Evolutionary conservation across 2,888 invertebrate genomes (phyloP).

Genomic region (Pachliopta kotzebuea): DNA sequence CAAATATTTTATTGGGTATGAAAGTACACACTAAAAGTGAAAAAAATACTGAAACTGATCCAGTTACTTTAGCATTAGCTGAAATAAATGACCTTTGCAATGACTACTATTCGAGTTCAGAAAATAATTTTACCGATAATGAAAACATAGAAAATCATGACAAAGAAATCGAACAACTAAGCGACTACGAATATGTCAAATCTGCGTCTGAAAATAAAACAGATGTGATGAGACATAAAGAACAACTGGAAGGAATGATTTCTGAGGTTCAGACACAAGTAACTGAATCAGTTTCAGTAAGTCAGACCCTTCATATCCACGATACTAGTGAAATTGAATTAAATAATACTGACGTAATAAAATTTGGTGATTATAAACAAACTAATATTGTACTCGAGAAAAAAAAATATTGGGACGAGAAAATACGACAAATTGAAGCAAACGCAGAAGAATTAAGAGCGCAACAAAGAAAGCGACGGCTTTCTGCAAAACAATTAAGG

Average conservation of each 20-base stretch:
- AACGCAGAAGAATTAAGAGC: constrained; percentile 57
- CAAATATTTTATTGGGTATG: constrained; percentile 52
- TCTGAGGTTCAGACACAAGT: constrained; percentile 78
- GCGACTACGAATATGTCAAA: constrained; percentile 59
- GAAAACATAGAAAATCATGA: constrained; percentile 41
- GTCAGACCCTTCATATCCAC: constrained; percentile 64
- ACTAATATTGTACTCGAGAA: constrained; percentile 70
- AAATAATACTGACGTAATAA: constrained; percentile 43
- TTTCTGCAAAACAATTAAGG: constrained; percentile 56
- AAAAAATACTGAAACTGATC: constrained; percentile 58
- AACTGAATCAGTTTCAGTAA: constrained; percentile 78
- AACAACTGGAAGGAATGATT: constrained; percentile 67
- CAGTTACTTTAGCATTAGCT: constrained; percentile 70
- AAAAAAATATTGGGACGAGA: constrained; percentile 76
- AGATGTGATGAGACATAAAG: constrained; percentile 76
- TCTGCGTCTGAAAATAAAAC: constrained; percentile 70
- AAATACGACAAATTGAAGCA: constrained; percentile 67
- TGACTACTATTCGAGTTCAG: constrained; percentile 59
- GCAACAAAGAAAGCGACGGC: constrained; percentile 55
- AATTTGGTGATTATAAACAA: constrained; percentile 51
- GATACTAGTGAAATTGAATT: constrained; percentile 33
- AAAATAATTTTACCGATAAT: constrained; percentile 44
- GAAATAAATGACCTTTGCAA: constrained; percentile 67
- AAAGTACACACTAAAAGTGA: constrained; percentile 49
- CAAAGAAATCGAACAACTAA: constrained; percentile 41